Evolutionary conservation across 2,888 invertebrate species (phyloP).

Genomic region (Herminia tarsipennalis): DNA sequence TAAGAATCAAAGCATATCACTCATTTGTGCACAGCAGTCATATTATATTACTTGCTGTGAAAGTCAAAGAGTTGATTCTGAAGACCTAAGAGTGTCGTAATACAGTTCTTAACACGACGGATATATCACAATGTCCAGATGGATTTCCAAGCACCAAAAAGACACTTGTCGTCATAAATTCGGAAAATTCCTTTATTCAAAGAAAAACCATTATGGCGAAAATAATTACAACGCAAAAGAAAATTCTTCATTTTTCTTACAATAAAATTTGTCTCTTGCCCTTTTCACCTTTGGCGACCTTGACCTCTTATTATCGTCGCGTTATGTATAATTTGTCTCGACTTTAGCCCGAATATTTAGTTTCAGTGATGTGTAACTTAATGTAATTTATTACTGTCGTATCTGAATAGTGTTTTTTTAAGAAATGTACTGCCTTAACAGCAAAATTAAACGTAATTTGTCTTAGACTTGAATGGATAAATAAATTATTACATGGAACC

Average conservation of each 20-base stretch:
- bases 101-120: neutral
- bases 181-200: constrained; percentile 28
- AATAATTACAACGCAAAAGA: constrained; percentile 38
- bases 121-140: constrained; percentile 9
- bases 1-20: no score
- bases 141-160: constrained; percentile 12
- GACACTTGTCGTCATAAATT: constrained; percentile 10
- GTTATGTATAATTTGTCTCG: constrained; percentile 41
- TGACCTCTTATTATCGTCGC: constrained; percentile 37
- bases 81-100: no score
- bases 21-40: no score
- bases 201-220: constrained; percentile 26
- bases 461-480: no score
- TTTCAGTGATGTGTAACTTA: constrained; percentile 30
- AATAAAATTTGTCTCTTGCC: constrained; percentile 41
- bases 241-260: constrained; percentile 36
- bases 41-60: no score
- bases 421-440: constrained; percentile 8
- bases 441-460: constrained; percentile 7
- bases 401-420: constrained; percentile 9
- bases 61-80: no score
- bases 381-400: constrained; percentile 34
- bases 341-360: constrained; percentile 30
- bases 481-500: no score
- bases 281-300: constrained; percentile 29